Percentiles rank a stretch among this genome's conserved stretches.
Conservation (phyloP, 2,888 invertebrate genomes). For the Tinea trinotella region DNA sequence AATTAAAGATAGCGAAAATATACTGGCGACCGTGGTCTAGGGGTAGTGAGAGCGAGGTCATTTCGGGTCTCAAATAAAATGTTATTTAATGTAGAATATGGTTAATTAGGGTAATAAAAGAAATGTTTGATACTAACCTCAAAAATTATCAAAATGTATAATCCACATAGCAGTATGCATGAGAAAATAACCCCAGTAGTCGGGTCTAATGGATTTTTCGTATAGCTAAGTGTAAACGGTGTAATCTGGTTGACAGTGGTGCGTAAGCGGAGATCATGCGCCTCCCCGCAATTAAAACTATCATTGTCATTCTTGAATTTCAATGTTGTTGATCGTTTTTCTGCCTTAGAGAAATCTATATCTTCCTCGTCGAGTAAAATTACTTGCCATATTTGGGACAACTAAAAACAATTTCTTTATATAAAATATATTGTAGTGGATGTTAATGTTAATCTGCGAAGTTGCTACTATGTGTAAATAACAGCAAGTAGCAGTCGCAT, state of each 20-base stretch:
- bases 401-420: constrained; percentile 37
- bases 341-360: constrained; percentile 70
- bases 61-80: too few species aligned
- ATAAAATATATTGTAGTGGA: too few species aligned
- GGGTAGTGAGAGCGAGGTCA: too few species aligned
- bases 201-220: constrained; percentile 75
- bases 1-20: too few species aligned
- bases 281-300: not conserved
- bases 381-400: constrained; percentile 72
- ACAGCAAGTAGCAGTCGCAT: too few species aligned
- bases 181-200: constrained; percentile 81
- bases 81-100: too few species aligned
- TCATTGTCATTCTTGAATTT: constrained; percentile 28
- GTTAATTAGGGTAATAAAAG: too few species aligned
- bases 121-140: constrained; percentile 78
- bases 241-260: constrained; percentile 34
- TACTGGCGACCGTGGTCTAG: too few species aligned
- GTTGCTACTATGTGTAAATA: too few species aligned
- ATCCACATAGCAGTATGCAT: constrained; percentile 77
- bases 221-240: constrained; percentile 61
- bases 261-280: constrained; percentile 32
- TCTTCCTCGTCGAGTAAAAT: constrained; percentile 70
- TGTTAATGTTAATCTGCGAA: too few species aligned
- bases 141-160: constrained; percentile 88
- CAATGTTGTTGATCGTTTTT: constrained; percentile 52